Percentiles rank a stretch among this genome's conserved stretches.
phyloP scores from a whole-genome alignment of 2,797 vertebrate species.

The Limnodromus scolopaceus region DNA sequence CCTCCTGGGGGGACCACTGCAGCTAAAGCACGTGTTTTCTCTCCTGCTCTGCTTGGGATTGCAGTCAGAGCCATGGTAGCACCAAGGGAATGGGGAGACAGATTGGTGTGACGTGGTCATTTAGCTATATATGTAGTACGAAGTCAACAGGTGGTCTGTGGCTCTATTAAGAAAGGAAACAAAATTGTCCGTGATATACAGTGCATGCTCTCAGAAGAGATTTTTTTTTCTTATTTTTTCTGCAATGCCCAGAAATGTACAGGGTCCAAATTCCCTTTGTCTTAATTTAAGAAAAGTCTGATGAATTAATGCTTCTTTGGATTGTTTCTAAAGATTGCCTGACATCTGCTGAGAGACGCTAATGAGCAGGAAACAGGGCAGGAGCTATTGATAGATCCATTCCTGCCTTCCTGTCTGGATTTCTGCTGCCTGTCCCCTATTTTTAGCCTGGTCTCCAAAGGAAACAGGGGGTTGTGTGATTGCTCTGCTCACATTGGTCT shows the following conservation, averaged over 20 bases:
- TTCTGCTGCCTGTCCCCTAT: not conserved
- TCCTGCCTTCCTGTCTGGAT: slow-evolving; percentile 22
- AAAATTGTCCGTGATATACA: not conserved
- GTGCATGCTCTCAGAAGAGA: not conserved
- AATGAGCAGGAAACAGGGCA: not conserved
- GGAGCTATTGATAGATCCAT: slow-evolving; percentile 25
- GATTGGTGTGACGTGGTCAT: accelerated
- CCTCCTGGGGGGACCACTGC: not conserved
- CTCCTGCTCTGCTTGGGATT: not conserved
- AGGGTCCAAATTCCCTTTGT: not conserved
- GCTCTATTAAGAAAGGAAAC: not conserved
- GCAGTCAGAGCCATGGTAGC: not conserved
- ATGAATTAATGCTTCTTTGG: not conserved
- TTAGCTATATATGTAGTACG: not conserved
- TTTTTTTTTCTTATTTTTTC: accelerated
- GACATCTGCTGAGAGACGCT: not conserved
- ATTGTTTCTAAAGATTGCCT: slow-evolving; percentile 22
- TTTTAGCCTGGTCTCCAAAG: slow-evolving; percentile 24
- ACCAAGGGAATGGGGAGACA: not conserved
- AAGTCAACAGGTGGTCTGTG: not conserved
- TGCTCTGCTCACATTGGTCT: not conserved
- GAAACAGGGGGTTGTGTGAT: not conserved
- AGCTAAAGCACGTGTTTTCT: not conserved
- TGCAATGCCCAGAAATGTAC: not conserved
- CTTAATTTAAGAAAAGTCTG: not conserved